Base-by-base conservation (phyloP, 2,113 vertebrate genomes). In the Dicentrarchus labrax region DNA sequence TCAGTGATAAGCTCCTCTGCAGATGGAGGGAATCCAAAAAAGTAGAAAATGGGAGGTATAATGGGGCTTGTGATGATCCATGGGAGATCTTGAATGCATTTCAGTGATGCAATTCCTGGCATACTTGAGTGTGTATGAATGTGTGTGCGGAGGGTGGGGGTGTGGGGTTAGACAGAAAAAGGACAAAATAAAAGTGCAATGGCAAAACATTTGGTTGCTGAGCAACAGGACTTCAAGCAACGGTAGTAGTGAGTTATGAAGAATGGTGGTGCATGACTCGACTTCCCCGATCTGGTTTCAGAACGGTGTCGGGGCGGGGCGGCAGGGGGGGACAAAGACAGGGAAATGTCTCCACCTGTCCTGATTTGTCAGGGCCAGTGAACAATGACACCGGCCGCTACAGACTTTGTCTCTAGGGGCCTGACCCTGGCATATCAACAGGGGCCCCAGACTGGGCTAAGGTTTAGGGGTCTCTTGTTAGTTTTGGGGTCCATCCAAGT, bases 171-270 rank as follows among this genome's bases (percentile, higher is more conserved):
- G 12, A 60, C 5, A 64, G 38, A 77, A 85, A 84, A 84, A 82
- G 66, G 72, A 39, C 68, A 90, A 93, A 94, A 93, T 83, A 86
- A 88, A 93, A 90, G 87, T 39, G 13, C 72, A 43, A 83, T 53
- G 2, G 76, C 90, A 94, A 95, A 96, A 96, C 95, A 96, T 94
- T 96, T 93, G 93, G 94, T 96, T 89, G 82, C 94, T 22, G 6
- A 72, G 94, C 87, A 94, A 95, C 94, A 86, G 86, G 56, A 41
- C 81, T 86, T 88, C 67, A 85, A 91, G 90, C 85, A 75, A 90
- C 66, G 65, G 68, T 90, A 86, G 89, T 76, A 86, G 60, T 74
- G 82, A 89, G 86, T 91, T 94, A 87, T 91, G 89, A 92, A 87
- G 91, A 87, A 91, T 78, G 72, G 89, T 76, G 88, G 84, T 76